Percentiles rank a stretch among this genome's conserved stretches.
These are phyloP conservation scores for Clitarchus hookeri DNA, from an alignment of 2,888 invertebrate species.

Conservation along the genomic window DNA sequence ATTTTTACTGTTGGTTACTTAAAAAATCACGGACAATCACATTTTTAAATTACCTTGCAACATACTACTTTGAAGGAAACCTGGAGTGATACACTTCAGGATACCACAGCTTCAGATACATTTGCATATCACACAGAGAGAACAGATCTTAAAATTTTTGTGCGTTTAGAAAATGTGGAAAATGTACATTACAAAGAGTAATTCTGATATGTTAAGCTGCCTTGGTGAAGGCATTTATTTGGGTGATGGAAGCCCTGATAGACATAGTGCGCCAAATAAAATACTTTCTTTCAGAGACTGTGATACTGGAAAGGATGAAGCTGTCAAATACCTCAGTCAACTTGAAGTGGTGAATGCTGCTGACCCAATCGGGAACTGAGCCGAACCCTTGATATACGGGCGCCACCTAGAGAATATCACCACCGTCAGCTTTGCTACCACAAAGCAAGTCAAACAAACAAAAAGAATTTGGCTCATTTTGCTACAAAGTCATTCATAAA, in stretches of 20 bases:
- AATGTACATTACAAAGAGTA: no score
- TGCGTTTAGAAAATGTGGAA: no score
- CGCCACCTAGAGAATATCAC: constrained; percentile 5
- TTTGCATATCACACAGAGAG: background rate
- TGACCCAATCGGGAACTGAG: background rate
- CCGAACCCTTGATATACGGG: background rate
- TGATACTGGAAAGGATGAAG: background rate
- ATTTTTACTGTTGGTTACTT: background rate
- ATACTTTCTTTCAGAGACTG: background rate
- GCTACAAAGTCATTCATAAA: background rate
- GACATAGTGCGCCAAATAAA: background rate
- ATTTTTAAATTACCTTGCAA: background rate
- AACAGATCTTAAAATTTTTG: no score
- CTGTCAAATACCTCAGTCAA: background rate
- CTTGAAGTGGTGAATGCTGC: background rate
- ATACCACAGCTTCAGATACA: background rate
- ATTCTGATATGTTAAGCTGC: no score
- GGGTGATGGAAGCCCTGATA: background rate
- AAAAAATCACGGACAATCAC: no score
- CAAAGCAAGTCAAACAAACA: background rate
- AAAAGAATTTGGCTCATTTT: background rate
- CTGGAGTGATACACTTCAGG: background rate
- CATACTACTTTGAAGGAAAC: background rate
- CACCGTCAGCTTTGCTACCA: background rate
- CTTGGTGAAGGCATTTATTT: no score